Conservation (phyloP, 1,140 invertebrate genomes). For the Lutraria rhynchaena region DNA sequence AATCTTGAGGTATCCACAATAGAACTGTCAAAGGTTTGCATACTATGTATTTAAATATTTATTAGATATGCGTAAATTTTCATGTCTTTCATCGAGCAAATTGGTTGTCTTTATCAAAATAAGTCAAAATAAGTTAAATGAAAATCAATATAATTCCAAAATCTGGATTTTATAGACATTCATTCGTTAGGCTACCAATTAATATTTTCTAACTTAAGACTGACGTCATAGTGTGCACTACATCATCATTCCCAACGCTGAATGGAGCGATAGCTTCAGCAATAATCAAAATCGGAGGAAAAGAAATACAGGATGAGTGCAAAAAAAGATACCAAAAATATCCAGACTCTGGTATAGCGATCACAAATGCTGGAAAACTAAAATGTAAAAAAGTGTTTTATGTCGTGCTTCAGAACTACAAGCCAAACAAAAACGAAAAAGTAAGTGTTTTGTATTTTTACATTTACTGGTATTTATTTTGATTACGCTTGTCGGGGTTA, state of each 20-base stretch:
- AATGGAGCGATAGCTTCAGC: slow-evolving; percentile 21
- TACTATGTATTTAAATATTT: not conserved
- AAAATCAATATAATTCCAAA: no score
- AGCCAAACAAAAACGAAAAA: not conserved
- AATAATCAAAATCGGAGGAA: slow-evolving; percentile 9
- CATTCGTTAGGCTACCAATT: no score
- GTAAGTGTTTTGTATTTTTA: not conserved
- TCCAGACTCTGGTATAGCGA: not conserved
- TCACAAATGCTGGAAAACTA: slow-evolving; percentile 10
- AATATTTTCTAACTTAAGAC: slow-evolving; percentile 26
- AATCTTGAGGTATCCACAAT: not conserved
- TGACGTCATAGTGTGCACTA: slow-evolving; percentile 12
- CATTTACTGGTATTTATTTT: no score
- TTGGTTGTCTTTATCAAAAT: no score
- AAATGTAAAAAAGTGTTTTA: slow-evolving; percentile 24
- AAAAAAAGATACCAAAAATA: slow-evolving; percentile 9
- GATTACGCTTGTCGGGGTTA: no score
- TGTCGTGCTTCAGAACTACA: slow-evolving; percentile 9
- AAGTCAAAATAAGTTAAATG: no score
- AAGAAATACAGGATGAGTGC: slow-evolving; percentile 20
- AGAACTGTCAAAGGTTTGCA: not conserved
- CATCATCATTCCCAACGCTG: slow-evolving; percentile 30
- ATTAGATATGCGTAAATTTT: no score
- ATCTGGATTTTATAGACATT: no score
- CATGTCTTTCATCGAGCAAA: no score